Conservation (phyloP, 2,797 vertebrate genomes). For the Sarcophilus harrisii region DNA sequence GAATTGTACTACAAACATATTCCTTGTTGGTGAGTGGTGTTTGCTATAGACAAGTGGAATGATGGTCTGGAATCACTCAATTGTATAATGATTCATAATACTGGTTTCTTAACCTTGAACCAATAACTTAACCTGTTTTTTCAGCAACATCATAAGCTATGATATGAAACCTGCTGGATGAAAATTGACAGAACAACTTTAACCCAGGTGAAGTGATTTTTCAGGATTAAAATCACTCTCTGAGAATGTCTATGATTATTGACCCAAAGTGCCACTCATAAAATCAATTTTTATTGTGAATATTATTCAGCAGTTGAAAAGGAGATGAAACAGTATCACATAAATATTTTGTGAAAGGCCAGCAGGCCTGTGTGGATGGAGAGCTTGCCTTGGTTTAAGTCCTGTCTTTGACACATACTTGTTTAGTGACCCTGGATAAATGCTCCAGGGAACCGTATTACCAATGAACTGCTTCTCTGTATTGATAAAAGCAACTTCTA, state of each 20-base stretch:
- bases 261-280: not conserved
- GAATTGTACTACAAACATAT: not conserved
- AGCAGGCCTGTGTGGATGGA: not conserved
- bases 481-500: not conserved
- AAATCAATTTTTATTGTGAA: not conserved
- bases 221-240: not conserved
- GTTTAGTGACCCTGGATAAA: not conserved
- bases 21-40: not conserved
- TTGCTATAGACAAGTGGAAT: not conserved
- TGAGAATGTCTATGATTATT: not conserved
- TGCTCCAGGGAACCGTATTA: not conserved
- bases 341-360: not conserved
- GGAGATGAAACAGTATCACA: not conserved
- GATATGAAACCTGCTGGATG: not conserved
- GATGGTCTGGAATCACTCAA: not conserved
- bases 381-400: not conserved
- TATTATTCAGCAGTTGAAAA: slow-evolving; percentile 16
- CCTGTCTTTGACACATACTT: not conserved
- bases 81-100: not conserved
- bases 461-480: not conserved
- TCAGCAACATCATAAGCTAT: not conserved
- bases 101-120: not conserved
- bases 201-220: not conserved
- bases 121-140: not conserved
- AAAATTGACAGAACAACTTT: not conserved